Evolutionary conservation across 2,113 vertebrate species (phyloP).

Genomic region (Cricetomys ansorgei): DNA sequence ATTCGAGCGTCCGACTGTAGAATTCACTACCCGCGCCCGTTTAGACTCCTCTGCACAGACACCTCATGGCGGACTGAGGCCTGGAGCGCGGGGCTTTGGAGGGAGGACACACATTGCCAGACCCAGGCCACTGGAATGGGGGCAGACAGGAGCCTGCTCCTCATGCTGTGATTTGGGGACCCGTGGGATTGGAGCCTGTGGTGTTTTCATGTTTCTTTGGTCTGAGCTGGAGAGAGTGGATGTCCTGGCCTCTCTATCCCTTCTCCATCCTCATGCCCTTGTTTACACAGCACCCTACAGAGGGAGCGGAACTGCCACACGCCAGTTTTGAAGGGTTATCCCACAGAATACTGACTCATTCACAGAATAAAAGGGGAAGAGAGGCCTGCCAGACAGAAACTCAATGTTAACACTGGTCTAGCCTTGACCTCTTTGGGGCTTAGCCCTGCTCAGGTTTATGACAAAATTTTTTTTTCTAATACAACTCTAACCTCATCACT

Average conservation of each 20-base stretch:
- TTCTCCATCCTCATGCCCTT: neutral
- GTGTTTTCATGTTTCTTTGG: neutral
- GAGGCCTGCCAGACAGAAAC: neutral
- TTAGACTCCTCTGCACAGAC: neutral
- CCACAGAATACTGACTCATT: neutral
- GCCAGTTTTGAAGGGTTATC: neutral
- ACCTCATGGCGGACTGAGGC: neutral
- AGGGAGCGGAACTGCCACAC: too few species aligned
- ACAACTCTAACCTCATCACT: neutral
- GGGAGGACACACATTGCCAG: neutral
- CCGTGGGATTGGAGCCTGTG: neutral
- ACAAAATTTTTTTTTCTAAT: neutral
- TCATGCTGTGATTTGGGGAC: neutral
- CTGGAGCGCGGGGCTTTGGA: neutral
- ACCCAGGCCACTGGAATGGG: neutral
- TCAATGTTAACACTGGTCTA: neutral
- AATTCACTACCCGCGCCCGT: neutral
- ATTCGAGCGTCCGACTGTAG: neutral
- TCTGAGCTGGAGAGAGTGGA: neutral
- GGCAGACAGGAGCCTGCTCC: neutral
- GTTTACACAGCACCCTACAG: neutral
- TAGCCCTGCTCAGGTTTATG: neutral
- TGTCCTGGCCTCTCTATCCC: neutral
- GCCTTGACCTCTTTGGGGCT: neutral
- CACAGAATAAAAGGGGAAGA: neutral